Base-by-base conservation (phyloP, 2,888 invertebrate species). In the Spilosoma lubricipeda region DNA sequence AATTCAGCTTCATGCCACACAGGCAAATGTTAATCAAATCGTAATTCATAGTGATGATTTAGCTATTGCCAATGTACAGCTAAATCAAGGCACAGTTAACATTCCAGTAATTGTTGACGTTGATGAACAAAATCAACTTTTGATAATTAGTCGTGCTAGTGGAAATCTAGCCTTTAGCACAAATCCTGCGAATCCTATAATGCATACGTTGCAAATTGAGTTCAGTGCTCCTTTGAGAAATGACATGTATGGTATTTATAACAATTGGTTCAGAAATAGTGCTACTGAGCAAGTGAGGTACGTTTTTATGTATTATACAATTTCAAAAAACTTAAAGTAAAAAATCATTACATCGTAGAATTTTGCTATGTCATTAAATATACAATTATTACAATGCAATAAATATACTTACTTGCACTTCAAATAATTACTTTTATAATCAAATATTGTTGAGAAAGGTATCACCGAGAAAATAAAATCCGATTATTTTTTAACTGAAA, bases 221-320 rank as follows among this genome's bases (percentile, higher is more conserved):
- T 95, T 94, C 75, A 82, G 74, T 1, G 91, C 91, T 8, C 77
- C 77, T 1, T 82, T 95, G 72, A 89, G 95, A 27, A 86, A 82
- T 9, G 94, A 95, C 66, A 95, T 95, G 95, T 93, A 91, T 63
- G 95, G 95, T 59, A 93, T 95, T 52, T 95, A 95, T 73, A 87
- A 85, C 59, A 93, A 91, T 85, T 95, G 95, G 95, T 95, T 86
- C 80, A 91, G 87, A 48, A 92, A 94, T 72, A 75, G 78, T 18
- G 75, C 75, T 11, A 83, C 66, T 15, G 86, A 86, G 27, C 11
- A 64, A 23, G 79, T 88, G 2, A 92, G 90, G 93, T 94, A 87
- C 2, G 85, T 71, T 70, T 59, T 39, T 27, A 9, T 36, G 36
- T 15, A 30, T 48, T 18, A 23, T 11, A 45, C 4, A 20, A 20